Conservation (phyloP, 2,113 vertebrate species). For the Helogale parvula region DNA sequence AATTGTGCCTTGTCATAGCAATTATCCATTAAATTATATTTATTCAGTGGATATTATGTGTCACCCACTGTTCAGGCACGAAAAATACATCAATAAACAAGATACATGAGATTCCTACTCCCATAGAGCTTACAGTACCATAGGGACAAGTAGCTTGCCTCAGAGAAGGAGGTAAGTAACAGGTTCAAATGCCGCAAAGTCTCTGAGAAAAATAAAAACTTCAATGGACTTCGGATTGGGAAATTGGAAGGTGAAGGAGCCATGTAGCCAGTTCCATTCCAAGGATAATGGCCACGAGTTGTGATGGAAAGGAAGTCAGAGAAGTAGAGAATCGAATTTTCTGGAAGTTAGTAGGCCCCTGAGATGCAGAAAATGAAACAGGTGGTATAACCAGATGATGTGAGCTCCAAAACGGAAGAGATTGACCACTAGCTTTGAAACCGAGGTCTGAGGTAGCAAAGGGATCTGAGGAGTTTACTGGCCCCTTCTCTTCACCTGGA, state of each 20-base stretch:
- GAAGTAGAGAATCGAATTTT: background rate
- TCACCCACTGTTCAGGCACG: background rate
- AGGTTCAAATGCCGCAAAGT: background rate
- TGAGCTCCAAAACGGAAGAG: background rate
- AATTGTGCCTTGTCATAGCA: background rate
- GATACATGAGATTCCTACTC: background rate
- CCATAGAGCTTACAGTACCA: background rate
- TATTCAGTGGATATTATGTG: background rate
- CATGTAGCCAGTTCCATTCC: background rate
- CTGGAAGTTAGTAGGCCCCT: background rate
- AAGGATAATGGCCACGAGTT: background rate
- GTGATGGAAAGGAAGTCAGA: background rate
- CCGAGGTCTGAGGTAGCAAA: background rate
- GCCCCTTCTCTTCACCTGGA: background rate
- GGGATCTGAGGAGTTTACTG: background rate
- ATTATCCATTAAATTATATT: background rate
- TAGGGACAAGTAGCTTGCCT: background rate
- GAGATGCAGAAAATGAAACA: background rate
- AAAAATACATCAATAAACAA: background rate
- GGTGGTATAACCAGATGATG: background rate
- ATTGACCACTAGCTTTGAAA: background rate
- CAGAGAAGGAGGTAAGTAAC: background rate
- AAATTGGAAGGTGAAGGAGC: background rate
- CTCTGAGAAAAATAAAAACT: background rate
- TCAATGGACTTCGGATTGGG: background rate